These are phyloP conservation scores for Bellardia pandia DNA, from an alignment of 2,888 invertebrate genomes.

Conservation along the genomic window DNA sequence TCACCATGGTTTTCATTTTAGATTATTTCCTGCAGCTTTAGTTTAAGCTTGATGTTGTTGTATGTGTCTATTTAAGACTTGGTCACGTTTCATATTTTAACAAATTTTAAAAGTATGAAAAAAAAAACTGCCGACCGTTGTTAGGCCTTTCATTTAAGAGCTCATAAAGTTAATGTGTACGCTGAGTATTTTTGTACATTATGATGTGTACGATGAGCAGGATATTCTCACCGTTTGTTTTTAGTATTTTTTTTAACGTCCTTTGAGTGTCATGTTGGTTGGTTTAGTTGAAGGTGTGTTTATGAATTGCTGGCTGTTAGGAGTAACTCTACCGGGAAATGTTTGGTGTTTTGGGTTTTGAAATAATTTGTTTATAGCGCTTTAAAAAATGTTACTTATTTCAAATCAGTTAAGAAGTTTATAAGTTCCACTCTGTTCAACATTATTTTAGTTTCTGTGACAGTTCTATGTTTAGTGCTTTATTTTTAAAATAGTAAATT, in stretches of 20 bases:
- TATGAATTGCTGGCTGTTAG: conserved; percentile 22
- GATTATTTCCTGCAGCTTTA: conserved; percentile 17
- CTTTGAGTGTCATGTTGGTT: conserved; percentile 39
- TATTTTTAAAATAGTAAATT: too few species aligned
- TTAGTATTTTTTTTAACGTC: not conserved
- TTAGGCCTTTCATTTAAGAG: conserved; percentile 77
- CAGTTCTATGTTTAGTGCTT: too few species aligned
- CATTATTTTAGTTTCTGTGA: too few species aligned
- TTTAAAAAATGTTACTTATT: too few species aligned
- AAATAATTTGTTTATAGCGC: not conserved
- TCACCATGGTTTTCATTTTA: not conserved
- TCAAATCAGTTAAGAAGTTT: too few species aligned
- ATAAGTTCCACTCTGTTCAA: too few species aligned
- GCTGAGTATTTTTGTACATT: conserved; percentile 63
- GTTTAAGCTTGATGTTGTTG: conserved; percentile 27
- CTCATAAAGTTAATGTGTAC: conserved; percentile 80
- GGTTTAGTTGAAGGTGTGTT: conserved; percentile 22
- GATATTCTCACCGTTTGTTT: conserved; percentile 42
- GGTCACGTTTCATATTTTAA: conserved; percentile 68
- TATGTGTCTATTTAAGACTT: conserved; percentile 51
- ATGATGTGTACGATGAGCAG: conserved; percentile 57
- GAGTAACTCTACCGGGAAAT: not conserved
- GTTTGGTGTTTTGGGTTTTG: not conserved
- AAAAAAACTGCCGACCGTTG: conserved; percentile 21
- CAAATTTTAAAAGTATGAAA: conserved; percentile 47